Evolutionary conservation across 1,140 invertebrate genomes (phyloP).

Genomic region (Papilio helenus): DNA sequence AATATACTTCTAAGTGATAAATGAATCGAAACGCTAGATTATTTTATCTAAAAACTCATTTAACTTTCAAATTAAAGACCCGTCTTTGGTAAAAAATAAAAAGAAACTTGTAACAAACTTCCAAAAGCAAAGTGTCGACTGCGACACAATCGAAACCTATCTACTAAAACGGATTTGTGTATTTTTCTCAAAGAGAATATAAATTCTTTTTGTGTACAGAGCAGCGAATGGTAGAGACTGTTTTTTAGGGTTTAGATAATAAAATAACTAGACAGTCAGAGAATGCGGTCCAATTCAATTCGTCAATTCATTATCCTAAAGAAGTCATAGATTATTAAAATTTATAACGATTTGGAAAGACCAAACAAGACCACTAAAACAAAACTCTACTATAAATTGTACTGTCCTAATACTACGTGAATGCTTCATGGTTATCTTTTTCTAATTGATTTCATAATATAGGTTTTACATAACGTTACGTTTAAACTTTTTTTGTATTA

Average conservation of each 20-base stretch:
- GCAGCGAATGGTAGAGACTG: slow-evolving; percentile 18
- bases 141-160: slow-evolving; percentile 31
- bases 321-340: not conserved
- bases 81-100: not conserved
- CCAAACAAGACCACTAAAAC: not conserved
- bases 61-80: slow-evolving; percentile 25
- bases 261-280: not conserved
- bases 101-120: slow-evolving; percentile 18
- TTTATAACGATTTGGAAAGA: not conserved
- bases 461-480: no score
- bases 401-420: no score
- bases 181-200: slow-evolving; percentile 45
- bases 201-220: slow-evolving; percentile 43
- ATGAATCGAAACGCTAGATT: not conserved
- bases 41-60: slow-evolving; percentile 18
- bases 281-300: not conserved
- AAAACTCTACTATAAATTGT: not conserved
- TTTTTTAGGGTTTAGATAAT: not conserved
- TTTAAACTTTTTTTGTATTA: not conserved
- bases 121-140: slow-evolving; percentile 38
- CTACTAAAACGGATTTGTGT: slow-evolving; percentile 41
- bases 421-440: no score
- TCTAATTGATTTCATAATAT: no score
- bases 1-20: not conserved
- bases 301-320: not conserved